Evolutionary conservation across 2,797 vertebrate species (phyloP), one percentile per base, ranked within the genome.

Genomic region (Malurus leucopterus): DNA sequence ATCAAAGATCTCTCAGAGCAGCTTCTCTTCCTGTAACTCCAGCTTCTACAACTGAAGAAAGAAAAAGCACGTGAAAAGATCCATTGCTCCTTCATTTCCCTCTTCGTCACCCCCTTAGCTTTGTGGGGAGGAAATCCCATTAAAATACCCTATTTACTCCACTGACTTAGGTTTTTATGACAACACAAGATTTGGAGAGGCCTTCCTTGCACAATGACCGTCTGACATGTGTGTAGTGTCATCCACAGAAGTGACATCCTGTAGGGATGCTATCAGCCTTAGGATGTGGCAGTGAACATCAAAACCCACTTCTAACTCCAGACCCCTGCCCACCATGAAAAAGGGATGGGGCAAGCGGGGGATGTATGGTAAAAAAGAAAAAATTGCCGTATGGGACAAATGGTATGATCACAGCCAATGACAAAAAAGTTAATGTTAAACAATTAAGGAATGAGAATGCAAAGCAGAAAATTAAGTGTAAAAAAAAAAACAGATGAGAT

Each of bases 191-290:
- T 32, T 55, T 51, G 40, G 34, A 88, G 63, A 26, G 8, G 40
- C 5, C 1, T 10, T 61, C 20, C 22, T 74, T 50, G 22, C 7
- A 50, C 9, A 1, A 0, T 17, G 32, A n/a, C n/a, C 5, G 2
- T 53, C 43, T 88, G 77, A 47, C 9, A 22, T 9, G 24, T 34
- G 6, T 49, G n/a, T 15, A 15, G 44, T 38, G 53, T 19, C 26
- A 26, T 15, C 10, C 1, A 1, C 29, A 85, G 46, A 61, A n/a
- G 17, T 55, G 24, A 5, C 11, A 67, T 21, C 4, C 47, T 1
- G 0, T 40, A n/a, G 22, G 29, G 29, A 14, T 43, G 6, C 15
- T 32, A 4, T 22, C 43, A 78, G 8, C 29, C 27, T 24, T 36
- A 30, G n/a, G 12, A 9, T 72, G 36, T 54, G 38, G 5, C 41